Percentiles rank a stretch among this genome's conserved stretches.
These are phyloP conservation scores for Lutra lutra DNA, from an alignment of 2,797 vertebrate species.

Conservation along the genomic window DNA sequence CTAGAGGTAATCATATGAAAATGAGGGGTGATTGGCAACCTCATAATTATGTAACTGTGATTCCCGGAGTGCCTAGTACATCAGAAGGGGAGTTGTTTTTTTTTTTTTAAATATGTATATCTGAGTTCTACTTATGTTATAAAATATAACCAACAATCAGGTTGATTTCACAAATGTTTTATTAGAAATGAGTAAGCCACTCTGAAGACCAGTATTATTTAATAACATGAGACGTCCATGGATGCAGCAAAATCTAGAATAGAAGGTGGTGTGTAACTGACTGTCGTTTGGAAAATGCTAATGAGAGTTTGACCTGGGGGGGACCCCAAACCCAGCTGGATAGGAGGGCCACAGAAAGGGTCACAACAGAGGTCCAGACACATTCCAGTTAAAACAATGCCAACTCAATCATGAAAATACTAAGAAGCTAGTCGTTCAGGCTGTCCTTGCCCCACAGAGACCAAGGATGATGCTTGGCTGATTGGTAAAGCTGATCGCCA, in stretches of 20 bases:
- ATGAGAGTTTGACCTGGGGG: background rate
- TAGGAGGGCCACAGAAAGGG: background rate
- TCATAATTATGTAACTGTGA: background rate
- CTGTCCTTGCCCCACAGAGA: background rate
- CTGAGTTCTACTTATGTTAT: background rate
- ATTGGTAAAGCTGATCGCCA: background rate
- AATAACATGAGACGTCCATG: background rate
- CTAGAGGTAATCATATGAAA: background rate
- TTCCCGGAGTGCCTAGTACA: background rate
- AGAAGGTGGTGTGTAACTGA: background rate
- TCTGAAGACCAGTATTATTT: background rate
- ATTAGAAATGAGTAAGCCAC: background rate
- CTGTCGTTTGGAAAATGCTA: background rate
- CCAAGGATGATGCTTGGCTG: background rate
- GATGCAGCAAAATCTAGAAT: background rate
- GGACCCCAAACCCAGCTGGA: background rate
- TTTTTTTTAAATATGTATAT: background rate
- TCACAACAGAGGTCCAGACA: rapidly evolving
- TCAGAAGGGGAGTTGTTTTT: background rate
- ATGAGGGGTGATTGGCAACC: background rate
- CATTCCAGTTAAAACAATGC: background rate
- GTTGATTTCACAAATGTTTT: background rate
- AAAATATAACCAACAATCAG: background rate
- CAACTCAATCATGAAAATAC: background rate
- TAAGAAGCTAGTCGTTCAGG: background rate